Evolutionary conservation across 2,113 vertebrate species (phyloP).

Genomic region (Sylvietta virens): DNA sequence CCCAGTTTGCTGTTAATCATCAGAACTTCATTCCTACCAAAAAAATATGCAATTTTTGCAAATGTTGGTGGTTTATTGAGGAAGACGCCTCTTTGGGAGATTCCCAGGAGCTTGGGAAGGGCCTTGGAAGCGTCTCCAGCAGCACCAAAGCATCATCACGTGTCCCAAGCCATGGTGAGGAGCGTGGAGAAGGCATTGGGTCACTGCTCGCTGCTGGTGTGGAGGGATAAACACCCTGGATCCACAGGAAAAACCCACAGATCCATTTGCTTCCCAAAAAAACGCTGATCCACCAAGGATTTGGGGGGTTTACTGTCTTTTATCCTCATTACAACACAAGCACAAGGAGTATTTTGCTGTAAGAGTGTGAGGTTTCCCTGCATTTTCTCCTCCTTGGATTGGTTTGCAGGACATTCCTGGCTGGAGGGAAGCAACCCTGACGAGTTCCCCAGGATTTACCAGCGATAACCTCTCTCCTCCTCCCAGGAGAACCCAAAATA

Average conservation of each 20-base stretch:
- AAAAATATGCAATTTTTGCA: background rate
- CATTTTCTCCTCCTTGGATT: background rate
- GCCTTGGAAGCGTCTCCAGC: background rate
- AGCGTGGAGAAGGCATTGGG: fast-evolving
- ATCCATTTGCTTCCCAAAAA: background rate
- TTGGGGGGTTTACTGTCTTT: background rate
- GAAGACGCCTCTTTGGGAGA: background rate
- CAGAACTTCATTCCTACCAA: background rate
- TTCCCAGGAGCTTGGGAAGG: background rate
- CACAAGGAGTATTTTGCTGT: background rate
- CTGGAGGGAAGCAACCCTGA: background rate
- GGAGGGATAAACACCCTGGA: background rate
- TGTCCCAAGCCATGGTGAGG: fast-evolving
- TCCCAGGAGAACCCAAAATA: background rate
- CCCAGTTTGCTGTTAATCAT: background rate
- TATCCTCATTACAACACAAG: fast-evolving
- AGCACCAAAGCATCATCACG: fast-evolving
- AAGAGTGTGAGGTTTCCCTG: background rate
- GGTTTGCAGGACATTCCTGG: background rate
- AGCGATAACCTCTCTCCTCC: background rate
- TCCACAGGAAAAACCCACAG: background rate
- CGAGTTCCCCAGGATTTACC: background rate
- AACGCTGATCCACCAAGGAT: background rate
- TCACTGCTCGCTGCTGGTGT: fast-evolving
- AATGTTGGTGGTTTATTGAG: background rate